Evolutionary conservation across 2,888 invertebrate species (phyloP), one percentile per base, ranked within the genome.

Genomic region (Cryptophagus acutangulus): DNA sequence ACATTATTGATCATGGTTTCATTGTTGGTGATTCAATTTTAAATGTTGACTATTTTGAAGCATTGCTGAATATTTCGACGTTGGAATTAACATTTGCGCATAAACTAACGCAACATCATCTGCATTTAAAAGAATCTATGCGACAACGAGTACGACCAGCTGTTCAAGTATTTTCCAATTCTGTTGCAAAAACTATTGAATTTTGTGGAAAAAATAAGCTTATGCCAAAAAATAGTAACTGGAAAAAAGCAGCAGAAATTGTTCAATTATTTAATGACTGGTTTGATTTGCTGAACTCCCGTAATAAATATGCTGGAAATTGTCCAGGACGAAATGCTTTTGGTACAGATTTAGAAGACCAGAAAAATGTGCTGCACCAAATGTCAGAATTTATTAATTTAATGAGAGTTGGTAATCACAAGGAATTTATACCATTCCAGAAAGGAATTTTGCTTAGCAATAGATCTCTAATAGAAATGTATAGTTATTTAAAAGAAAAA

Each of bases 221-320:
- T 9, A 20, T 20, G 20, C 6, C 20, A 2, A 13, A 20, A 25
- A 38, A 25, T 20, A 20, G 6, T 8, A 9, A 20, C 9, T 20
- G 20, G 20, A 9, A 20, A 20, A 20, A 8, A 9, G 17, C 25
- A 1, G 35, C 34, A 14, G 10, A 20, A 15, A 26, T 40, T 36
- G 8, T 40, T 14, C 16, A 37, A 33, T 13, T 40, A 30, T 26
- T 48, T n/a, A 54, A 54, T 38, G 43, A 52, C 20, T 55, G 51
- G 53, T 55, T 57, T 42, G 54, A 55, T 43, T 8, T 56, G 17
- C 41, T 49, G n/a, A 56, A 56, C 38, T 33, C 43, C 2, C 42
- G 35, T 16, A 26, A 25, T 3, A 55, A 52, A 45, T 49, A 41
- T 41, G 42, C 18, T 4, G 8, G 12, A 3, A 31, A 24, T 17